Percentiles rank a stretch among this genome's conserved stretches.
Evolutionary conservation across 2,888 invertebrate species (phyloP).

Genomic region (Aethes cnicana): DNA sequence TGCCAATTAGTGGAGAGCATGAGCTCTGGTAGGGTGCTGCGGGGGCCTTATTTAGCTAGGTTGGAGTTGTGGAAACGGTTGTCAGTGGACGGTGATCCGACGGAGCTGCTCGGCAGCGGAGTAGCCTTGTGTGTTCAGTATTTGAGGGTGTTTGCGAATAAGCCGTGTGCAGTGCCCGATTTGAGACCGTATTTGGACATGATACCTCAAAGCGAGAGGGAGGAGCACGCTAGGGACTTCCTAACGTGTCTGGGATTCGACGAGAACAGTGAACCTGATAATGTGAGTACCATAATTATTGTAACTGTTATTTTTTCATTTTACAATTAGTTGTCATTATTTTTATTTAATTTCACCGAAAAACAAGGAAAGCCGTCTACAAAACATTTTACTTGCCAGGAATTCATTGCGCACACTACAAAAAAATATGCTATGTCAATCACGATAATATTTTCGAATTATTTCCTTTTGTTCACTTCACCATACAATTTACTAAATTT

Average conservation of each 20-base stretch:
- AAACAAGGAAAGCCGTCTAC: no score
- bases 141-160: constrained; percentile 91
- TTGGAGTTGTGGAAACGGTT: constrained; percentile 88
- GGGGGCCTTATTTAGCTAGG: constrained; percentile 93
- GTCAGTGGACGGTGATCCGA: constrained; percentile 79
- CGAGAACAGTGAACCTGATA: constrained; percentile 84
- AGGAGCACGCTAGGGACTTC: constrained; percentile 82
- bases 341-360: background rate
- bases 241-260: constrained; percentile 85
- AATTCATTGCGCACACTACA: no score
- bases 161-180: constrained; percentile 93
- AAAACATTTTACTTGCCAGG: no score
- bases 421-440: no score
- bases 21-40: constrained; percentile 73
- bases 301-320: background rate
- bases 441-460: no score
- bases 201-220: constrained; percentile 84
- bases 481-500: no score
- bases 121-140: constrained; percentile 89
- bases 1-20: constrained; percentile 78
- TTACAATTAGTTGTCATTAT: background rate
- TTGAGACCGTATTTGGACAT: constrained; percentile 88
- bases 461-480: no score
- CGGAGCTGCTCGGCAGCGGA: constrained; percentile 82
- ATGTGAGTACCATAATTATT: constrained; percentile 79